These are phyloP conservation scores for Erpetoichthys calabaricus DNA, from an alignment of 2,797 vertebrate species.

Conservation along the genomic window DNA sequence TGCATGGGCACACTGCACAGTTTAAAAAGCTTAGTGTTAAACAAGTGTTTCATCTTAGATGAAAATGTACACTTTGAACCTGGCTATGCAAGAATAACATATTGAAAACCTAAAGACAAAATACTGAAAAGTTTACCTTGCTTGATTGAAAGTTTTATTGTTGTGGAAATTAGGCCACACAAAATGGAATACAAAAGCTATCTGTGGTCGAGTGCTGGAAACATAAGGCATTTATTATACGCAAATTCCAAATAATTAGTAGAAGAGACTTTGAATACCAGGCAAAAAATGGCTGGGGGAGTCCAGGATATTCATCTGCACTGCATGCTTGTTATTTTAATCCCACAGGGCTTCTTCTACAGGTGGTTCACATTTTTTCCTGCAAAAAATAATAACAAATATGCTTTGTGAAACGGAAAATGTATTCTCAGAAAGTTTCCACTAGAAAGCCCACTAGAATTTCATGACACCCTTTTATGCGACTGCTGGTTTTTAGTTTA, in stretches of 20 bases:
- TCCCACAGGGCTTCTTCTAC: constrained; percentile 39
- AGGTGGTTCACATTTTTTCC: constrained; percentile 59
- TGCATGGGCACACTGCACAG: too few relatives aligned
- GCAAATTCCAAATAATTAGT: constrained; percentile 56
- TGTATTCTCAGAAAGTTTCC: constrained; percentile 44
- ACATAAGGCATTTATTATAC: constrained; percentile 57
- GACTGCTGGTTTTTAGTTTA: constrained; percentile 15
- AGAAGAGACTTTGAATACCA: constrained; percentile 39
- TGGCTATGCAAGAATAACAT: too few relatives aligned
- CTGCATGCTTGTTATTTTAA: constrained; percentile 35
- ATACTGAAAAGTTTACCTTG: constrained; percentile 27
- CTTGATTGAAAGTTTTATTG: constrained; percentile 38
- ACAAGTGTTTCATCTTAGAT: too few relatives aligned
- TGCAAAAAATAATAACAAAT: constrained; percentile 35
- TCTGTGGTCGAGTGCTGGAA: constrained; percentile 27
- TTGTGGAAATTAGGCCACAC: constrained; percentile 29
- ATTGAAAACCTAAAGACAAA: too few relatives aligned
- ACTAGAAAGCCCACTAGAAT: constrained; percentile 27
- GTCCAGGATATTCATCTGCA: constrained; percentile 35
- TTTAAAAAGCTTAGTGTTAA: too few relatives aligned
- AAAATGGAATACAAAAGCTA: constrained; percentile 29
- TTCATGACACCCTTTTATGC: constrained; percentile 19
- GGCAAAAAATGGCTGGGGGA: constrained; percentile 30
- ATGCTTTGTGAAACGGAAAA: constrained; percentile 52
- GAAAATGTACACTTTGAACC: too few relatives aligned